Base-by-base conservation (phyloP, 64 coral and sea anemone species). In the Stylophora pistillata region DNA sequence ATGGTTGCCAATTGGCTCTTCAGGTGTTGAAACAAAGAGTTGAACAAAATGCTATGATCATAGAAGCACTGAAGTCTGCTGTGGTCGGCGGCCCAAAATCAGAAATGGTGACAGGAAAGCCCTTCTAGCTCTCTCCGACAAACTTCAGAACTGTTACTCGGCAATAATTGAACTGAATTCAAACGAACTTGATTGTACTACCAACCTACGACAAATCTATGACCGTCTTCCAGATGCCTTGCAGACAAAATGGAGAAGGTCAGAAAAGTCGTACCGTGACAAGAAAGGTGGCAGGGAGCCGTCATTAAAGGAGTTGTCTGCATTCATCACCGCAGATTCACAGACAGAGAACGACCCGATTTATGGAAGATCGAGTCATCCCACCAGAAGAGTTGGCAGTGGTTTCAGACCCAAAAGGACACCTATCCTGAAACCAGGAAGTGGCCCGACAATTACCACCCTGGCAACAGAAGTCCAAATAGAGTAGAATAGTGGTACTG, bases 101-200 rank as follows among this genome's bases (percentile, higher is more conserved):
- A n/a, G n/a, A n/a, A n/a, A n/a, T n/a, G n/a, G n/a, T n/a, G n/a
- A n/a, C n/a, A n/a, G n/a, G n/a, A n/a, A n/a, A n/a, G n/a, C n/a
- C n/a, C n/a, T n/a, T n/a, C n/a, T n/a, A n/a, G n/a, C n/a, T n/a
- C n/a, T n/a, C n/a, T n/a, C n/a, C n/a, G n/a, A n/a, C n/a, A n/a
- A n/a, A n/a, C n/a, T n/a, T n/a, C n/a, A n/a, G n/a, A n/a, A n/a
- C 6, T 81, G 63, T 37, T 72, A 74, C 62, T 89, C 15, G 62
- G 53, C 88, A 54, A 89, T 81, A 65, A 33, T 56, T 66, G 88
- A 89, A 81, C 17, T 81, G 64, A 52, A 89, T 58, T 89, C 26
- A 73, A 73, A 30, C 68, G 52, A 89, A 28, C 77, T 89, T 17
- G 76, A 89, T 77, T 89, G 77, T 34, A 89, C 76, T 14, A 89